These are phyloP conservation scores for Dysidea cf. avara DNA, from an alignment of 37 sponge, comb jelly and placozoan genomes.

Conservation along the genomic window DNA sequence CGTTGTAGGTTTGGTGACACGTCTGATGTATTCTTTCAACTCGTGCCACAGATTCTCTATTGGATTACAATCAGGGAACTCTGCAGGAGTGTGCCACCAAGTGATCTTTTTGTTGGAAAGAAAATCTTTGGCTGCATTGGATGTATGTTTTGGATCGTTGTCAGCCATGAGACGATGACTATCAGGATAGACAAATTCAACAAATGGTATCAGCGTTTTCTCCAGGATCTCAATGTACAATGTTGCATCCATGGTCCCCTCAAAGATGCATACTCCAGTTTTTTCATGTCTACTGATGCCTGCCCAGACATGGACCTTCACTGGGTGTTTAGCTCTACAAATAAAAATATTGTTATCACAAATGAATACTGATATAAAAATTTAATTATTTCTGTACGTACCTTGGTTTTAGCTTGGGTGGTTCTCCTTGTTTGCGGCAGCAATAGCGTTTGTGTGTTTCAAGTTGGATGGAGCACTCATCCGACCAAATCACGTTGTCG, in stretches of 20 bases:
- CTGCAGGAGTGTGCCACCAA: conserved; percentile 42
- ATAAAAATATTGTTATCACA: too few relatives aligned
- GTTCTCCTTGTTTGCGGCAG: too few relatives aligned
- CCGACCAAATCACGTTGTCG: too few relatives aligned
- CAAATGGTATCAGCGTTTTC: conserved; percentile 16
- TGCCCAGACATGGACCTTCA: conserved; percentile 47
- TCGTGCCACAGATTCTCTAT: too few relatives aligned
- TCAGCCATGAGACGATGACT: conserved; percentile 25
- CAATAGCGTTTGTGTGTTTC: too few relatives aligned
- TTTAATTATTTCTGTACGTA: too few relatives aligned
- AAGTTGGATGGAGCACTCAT: too few relatives aligned
- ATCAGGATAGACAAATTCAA: conserved; percentile 3
- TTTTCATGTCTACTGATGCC: conserved; percentile 28
- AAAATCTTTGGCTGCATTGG: conserved; percentile 15
- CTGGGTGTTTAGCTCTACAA: too few relatives aligned
- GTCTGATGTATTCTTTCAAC: conserved; percentile 24
- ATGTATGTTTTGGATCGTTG: conserved; percentile 45
- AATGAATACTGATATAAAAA: too few relatives aligned
- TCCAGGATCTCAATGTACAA: conserved; percentile 15
- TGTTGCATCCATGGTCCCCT: conserved; percentile 38
- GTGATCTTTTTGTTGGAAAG: conserved; percentile 2
- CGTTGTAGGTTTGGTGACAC: conserved; percentile 21
- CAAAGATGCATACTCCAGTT: conserved; percentile 44
- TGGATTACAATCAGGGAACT: conserved; percentile 31
- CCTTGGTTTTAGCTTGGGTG: too few relatives aligned